Evolutionary conservation across 2,888 invertebrate species (phyloP).

Genomic region (Ichneumoninae sp.): DNA sequence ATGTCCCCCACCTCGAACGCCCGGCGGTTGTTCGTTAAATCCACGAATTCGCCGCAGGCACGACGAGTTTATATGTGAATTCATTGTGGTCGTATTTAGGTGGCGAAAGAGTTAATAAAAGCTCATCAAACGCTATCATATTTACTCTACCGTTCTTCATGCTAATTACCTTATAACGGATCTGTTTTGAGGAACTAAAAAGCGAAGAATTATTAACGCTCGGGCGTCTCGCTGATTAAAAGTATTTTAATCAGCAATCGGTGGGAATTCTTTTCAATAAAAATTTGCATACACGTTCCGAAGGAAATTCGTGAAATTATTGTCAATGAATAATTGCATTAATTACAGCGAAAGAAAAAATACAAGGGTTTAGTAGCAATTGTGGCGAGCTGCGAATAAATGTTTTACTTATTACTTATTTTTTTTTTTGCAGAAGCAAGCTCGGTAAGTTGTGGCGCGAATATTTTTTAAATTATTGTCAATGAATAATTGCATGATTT

Average conservation of each 20-base stretch:
- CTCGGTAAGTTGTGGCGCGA: no score
- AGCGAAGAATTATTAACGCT: not conserved
- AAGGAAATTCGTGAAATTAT: no score
- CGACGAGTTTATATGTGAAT: constrained; percentile 20
- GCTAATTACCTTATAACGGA: not conserved
- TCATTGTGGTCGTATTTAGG: constrained; percentile 8
- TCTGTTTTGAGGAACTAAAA: not conserved
- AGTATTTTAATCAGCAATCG: not conserved
- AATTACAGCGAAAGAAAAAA: no score
- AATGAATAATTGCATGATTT: no score
- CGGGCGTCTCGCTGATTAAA: not conserved
- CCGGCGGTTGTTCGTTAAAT: constrained; percentile 30
- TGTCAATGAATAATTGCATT: no score
- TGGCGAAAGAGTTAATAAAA: constrained; percentile 40
- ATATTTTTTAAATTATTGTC: no score
- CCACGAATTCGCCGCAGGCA: constrained; percentile 36
- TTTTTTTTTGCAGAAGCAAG: no score
- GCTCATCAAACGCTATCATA: constrained; percentile 11
- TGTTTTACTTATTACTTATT: no score
- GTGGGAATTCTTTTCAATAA: no score
- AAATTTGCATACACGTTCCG: no score
- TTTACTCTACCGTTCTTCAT: not conserved
- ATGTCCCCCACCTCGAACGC: not conserved
- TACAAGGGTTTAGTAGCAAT: no score
- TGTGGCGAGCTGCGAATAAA: no score